Percentiles rank a stretch among this genome's conserved stretches.
phyloP scores from a whole-genome alignment of 2,113 vertebrate genomes.

The Takifugu flavidus region DNA sequence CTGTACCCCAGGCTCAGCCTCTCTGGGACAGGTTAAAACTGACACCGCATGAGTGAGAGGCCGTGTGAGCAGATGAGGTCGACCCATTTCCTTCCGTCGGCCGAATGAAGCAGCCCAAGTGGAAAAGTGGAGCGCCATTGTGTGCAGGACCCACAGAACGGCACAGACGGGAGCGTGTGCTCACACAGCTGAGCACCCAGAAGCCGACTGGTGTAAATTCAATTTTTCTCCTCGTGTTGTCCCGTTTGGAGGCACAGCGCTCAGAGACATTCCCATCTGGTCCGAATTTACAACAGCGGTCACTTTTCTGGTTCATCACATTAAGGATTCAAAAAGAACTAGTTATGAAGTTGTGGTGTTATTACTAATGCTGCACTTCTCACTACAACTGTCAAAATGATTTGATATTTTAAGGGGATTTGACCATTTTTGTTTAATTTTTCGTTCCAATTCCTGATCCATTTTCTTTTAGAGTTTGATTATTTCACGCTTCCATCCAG shows the following conservation, averaged over 20 bases:
- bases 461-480: too few relatives aligned
- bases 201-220: slow-evolving; percentile 28
- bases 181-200: slow-evolving; percentile 23
- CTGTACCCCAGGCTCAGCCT: too few relatives aligned
- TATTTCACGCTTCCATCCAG: too few relatives aligned
- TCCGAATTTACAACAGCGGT: slow-evolving; percentile 5
- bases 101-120: slow-evolving; percentile 43
- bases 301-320: neutral
- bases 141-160: slow-evolving; percentile 36
- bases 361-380: too few relatives aligned
- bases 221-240: neutral
- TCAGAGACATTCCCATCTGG: slow-evolving; percentile 17
- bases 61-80: slow-evolving; percentile 35
- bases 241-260: slow-evolving; percentile 17
- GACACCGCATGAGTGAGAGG: slow-evolving; percentile 13
- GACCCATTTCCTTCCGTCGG: slow-evolving; percentile 26
- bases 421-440: too few relatives aligned
- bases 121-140: slow-evolving; percentile 59
- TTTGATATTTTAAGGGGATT: too few relatives aligned
- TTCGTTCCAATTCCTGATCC: too few relatives aligned
- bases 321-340: neutral
- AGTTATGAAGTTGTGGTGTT: neutral
- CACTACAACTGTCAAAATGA: too few relatives aligned
- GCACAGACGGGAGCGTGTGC: slow-evolving; percentile 34
- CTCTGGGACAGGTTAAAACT: neutral